Percentiles rank a stretch among this genome's conserved stretches.
Conservation (phyloP, 2,888 invertebrate species). For the Fragum fragum region DNA sequence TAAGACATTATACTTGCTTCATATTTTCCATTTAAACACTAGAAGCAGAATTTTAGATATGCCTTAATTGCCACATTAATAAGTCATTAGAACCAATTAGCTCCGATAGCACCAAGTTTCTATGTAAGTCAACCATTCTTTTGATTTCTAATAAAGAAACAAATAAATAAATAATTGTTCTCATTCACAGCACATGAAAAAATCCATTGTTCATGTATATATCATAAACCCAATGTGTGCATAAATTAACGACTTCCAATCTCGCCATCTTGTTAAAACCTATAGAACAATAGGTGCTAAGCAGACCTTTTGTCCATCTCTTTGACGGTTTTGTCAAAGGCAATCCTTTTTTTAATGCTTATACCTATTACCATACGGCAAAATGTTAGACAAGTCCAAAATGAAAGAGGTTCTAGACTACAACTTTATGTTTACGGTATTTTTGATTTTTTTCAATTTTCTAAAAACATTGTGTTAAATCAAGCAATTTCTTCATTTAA, state of each 20-base stretch:
- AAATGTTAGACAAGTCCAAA: not conserved
- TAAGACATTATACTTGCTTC: not conserved
- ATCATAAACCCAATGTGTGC: conserved; percentile 5
- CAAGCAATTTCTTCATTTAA: no score
- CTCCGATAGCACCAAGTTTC: not conserved
- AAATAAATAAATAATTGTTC: conserved; percentile 30
- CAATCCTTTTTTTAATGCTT: conserved; percentile 2
- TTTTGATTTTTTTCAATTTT: no score
- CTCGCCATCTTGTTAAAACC: conserved; percentile 39
- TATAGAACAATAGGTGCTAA: conserved; percentile 25
- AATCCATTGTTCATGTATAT: conserved; percentile 5
- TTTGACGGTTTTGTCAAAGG: not conserved
- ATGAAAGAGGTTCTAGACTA: not conserved
- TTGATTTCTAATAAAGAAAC: not conserved
- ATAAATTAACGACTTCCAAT: conserved; percentile 41
- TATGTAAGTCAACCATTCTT: not conserved
- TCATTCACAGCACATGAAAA: not conserved
- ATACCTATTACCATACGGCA: not conserved
- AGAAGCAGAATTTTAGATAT: not conserved
- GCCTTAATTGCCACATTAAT: not conserved
- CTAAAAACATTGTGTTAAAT: no score
- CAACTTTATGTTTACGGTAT: no score
- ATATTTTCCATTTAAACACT: not conserved
- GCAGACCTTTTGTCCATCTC: conserved; percentile 18
- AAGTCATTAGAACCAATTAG: not conserved